Conservation (phyloP, 2,888 invertebrate genomes). For the Imbricaverruca yamaguchii region DNA sequence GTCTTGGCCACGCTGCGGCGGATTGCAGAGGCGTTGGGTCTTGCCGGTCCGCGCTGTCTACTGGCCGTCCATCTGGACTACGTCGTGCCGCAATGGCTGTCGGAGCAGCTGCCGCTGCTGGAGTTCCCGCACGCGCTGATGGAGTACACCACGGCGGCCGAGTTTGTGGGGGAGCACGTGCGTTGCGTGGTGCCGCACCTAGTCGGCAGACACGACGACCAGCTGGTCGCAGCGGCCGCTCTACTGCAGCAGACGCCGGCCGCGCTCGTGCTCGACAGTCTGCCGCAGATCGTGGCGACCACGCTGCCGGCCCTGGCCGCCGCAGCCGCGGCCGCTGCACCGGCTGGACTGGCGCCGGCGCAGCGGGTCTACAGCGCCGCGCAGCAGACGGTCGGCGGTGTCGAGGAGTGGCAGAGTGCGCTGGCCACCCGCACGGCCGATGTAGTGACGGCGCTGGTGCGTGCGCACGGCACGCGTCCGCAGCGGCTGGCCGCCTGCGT, state of each 20-base stretch:
- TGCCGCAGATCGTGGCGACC: constrained; percentile 2
- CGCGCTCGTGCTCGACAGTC: background rate
- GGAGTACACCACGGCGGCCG: background rate
- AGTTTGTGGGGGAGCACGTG: background rate
- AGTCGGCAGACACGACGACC: background rate
- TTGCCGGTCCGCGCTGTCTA: background rate
- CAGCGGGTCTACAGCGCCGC: background rate
- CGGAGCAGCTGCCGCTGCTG: background rate
- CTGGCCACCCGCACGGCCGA: background rate
- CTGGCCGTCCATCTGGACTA: background rate
- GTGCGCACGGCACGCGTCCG: background rate
- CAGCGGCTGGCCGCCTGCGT: background rate
- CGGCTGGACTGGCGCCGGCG: background rate
- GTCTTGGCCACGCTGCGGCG: background rate
- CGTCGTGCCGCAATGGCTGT: background rate
- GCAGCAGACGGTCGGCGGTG: background rate
- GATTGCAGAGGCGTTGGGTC: background rate
- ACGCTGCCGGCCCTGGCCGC: background rate
- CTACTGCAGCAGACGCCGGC: background rate
- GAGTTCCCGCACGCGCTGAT: constrained; percentile 5
- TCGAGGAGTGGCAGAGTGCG: background rate
- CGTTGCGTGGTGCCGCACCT: constrained; percentile 5
- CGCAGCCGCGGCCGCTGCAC: background rate
- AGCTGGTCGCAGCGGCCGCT: background rate
- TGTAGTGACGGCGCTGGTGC: background rate